Evolutionary conservation across 2,888 invertebrate genomes (phyloP).

Genomic region (Chaitophorus viminalis): DNA sequence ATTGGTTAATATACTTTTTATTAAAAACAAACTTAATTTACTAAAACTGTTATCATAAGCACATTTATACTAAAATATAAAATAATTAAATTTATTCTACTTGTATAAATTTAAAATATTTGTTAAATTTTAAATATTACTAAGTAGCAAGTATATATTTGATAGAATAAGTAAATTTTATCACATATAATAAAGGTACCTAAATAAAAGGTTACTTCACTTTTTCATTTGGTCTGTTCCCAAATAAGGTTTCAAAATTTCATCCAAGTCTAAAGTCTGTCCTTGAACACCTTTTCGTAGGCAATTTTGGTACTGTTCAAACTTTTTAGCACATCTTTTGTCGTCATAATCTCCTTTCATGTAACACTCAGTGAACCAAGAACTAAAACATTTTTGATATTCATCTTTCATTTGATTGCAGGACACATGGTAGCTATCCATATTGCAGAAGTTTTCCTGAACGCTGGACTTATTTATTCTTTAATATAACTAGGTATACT

Average conservation of each 20-base stretch:
- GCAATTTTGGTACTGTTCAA: conserved; percentile 47
- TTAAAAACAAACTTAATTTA: not conserved
- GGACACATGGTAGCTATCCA: conserved; percentile 67
- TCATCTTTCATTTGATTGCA: conserved; percentile 74
- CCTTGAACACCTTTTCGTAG: conserved; percentile 24
- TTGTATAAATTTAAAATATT: too few species aligned
- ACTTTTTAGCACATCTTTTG: conserved; percentile 69
- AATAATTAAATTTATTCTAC: not conserved
- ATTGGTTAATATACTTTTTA: not conserved
- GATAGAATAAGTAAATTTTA: not conserved
- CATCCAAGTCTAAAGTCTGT: conserved; percentile 31
- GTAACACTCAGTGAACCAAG: conserved; percentile 75
- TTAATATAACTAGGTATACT: too few species aligned
- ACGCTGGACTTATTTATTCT: too few species aligned
- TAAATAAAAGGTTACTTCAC: not conserved
- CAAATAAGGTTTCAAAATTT: conserved; percentile 42
- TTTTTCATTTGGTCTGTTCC: conserved; percentile 50
- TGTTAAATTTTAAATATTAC: too few species aligned
- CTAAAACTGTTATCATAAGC: not conserved
- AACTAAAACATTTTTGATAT: conserved; percentile 76
- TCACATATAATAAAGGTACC: not conserved
- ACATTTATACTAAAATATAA: too few species aligned
- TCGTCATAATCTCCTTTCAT: conserved; percentile 72
- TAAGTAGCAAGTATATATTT: not conserved
- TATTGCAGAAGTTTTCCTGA: conserved; percentile 63